phyloP scores from a whole-genome alignment of 2,113 vertebrate genomes.

The Dendropsophus ebraccatus region DNA sequence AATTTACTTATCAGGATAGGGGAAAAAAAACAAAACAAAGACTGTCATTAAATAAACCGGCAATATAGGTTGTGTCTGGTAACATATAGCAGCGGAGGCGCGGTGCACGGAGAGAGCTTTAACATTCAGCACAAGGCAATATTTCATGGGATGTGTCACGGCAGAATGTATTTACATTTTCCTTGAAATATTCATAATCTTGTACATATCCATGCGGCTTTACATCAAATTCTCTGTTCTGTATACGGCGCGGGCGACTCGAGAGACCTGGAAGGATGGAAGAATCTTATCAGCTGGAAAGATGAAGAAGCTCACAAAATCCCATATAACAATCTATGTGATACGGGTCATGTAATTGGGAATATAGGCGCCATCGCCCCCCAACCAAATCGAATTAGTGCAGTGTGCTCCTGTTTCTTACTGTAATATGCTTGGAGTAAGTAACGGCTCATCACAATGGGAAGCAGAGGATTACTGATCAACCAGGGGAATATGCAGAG shows the following conservation, averaged over 20 bases:
- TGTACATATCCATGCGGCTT: slow-evolving; percentile 20
- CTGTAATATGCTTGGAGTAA: not conserved
- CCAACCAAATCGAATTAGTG: not conserved
- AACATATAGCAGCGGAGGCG: not conserved
- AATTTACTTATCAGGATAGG: slow-evolving; percentile 31
- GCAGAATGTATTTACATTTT: slow-evolving; percentile 51
- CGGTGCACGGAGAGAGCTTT: not conserved
- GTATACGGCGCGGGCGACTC: slow-evolving; percentile 17
- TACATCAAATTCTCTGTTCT: slow-evolving; percentile 4
- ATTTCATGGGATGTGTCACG: slow-evolving; percentile 21
- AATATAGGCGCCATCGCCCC: not conserved
- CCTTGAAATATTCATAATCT: slow-evolving; percentile 45
- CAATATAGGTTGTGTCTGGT: slow-evolving; percentile 14
- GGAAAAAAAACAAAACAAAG: slow-evolving; percentile 36
- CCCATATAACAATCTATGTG: not conserved
- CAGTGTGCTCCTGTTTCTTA: not conserved
- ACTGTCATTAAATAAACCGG: slow-evolving; percentile 24
- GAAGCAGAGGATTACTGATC: not conserved
- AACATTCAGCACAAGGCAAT: slow-evolving; percentile 45
- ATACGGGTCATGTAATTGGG: not conserved
- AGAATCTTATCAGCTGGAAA: slow-evolving; percentile 1
- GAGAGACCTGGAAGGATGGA: not conserved
- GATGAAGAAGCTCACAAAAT: not conserved
- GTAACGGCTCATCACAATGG: not conserved
- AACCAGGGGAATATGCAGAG: not conserved